Evolutionary conservation across 2,888 invertebrate species (phyloP).

Genomic region (Coronaproctus castanopsis): DNA sequence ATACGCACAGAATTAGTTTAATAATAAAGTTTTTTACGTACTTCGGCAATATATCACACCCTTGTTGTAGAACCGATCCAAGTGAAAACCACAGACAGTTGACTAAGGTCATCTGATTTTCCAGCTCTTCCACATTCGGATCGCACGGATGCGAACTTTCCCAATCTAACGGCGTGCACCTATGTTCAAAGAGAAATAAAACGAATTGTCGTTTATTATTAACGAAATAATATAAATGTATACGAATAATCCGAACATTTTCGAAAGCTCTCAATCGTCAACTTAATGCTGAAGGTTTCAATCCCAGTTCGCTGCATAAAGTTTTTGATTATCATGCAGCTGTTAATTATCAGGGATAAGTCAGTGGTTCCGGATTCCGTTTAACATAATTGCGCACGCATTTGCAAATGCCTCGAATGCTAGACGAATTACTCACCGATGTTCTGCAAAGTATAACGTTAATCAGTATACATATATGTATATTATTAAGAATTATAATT

Average conservation of each 20-base stretch:
- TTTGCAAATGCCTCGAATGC: too few relatives aligned
- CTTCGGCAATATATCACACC: slow-evolving; percentile 33
- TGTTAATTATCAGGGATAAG: too few relatives aligned
- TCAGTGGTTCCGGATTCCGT: too few relatives aligned
- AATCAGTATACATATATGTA: too few relatives aligned
- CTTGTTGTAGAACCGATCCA: slow-evolving; percentile 34
- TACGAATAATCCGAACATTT: neutral
- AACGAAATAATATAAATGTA: neutral
- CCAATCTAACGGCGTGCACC: slow-evolving; percentile 35
- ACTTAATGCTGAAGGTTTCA: neutral
- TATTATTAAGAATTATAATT: too few relatives aligned
- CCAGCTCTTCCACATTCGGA: slow-evolving; percentile 32
- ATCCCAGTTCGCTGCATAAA: too few relatives aligned
- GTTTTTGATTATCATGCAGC: too few relatives aligned
- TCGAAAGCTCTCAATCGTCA: neutral
- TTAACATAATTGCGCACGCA: too few relatives aligned
- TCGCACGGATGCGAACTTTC: slow-evolving; percentile 32
- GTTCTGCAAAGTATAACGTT: too few relatives aligned
- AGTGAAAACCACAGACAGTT: slow-evolving; percentile 40
- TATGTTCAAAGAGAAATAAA: too few relatives aligned
- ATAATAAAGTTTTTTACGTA: slow-evolving; percentile 20
- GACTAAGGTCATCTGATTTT: slow-evolving; percentile 33
- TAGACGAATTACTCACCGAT: too few relatives aligned
- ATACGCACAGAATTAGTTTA: too few relatives aligned
- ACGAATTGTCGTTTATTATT: neutral